Evolutionary conservation across 2,888 invertebrate genomes (phyloP).

Genomic region (Diogma glabrata): DNA sequence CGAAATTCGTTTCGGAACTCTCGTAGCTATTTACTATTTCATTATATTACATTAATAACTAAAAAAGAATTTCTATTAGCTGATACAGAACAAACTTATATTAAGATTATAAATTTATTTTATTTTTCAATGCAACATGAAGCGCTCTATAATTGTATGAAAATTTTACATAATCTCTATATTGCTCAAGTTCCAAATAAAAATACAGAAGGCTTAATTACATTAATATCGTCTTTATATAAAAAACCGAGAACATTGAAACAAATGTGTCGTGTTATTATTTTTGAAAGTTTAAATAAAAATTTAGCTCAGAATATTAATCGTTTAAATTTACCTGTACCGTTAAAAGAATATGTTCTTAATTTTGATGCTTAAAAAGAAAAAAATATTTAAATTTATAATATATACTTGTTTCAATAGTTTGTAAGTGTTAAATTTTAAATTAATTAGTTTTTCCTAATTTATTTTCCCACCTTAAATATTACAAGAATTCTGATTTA

Average conservation of each 20-base stretch:
- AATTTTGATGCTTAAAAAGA: constrained; percentile 48
- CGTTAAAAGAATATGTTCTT: constrained; percentile 55
- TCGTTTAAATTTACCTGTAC: constrained; percentile 54
- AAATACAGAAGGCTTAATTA: constrained; percentile 49
- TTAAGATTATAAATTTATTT: constrained; percentile 52
- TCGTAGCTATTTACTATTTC: constrained; percentile 46
- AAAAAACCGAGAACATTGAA: constrained; percentile 57
- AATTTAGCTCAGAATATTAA: constrained; percentile 52
- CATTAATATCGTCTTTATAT: constrained; percentile 49
- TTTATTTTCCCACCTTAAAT: too few relatives aligned
- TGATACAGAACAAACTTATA: constrained; percentile 50
- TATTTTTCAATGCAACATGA: constrained; percentile 56
- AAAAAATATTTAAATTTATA: too few relatives aligned
- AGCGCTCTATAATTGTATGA: constrained; percentile 54
- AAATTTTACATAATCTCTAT: constrained; percentile 51
- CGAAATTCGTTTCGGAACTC: constrained; percentile 38
- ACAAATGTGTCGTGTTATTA: constrained; percentile 56
- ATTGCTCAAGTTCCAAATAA: constrained; percentile 50
- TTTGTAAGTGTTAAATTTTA: too few relatives aligned
- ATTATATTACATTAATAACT: constrained; percentile 58
- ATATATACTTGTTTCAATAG: too few relatives aligned
- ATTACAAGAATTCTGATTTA: too few relatives aligned
- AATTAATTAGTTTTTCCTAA: too few relatives aligned
- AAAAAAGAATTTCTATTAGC: constrained; percentile 50
- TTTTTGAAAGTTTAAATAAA: constrained; percentile 52